Conservation (phyloP, 2,888 invertebrate species). For the Kryphioiulus occultus region DNA sequence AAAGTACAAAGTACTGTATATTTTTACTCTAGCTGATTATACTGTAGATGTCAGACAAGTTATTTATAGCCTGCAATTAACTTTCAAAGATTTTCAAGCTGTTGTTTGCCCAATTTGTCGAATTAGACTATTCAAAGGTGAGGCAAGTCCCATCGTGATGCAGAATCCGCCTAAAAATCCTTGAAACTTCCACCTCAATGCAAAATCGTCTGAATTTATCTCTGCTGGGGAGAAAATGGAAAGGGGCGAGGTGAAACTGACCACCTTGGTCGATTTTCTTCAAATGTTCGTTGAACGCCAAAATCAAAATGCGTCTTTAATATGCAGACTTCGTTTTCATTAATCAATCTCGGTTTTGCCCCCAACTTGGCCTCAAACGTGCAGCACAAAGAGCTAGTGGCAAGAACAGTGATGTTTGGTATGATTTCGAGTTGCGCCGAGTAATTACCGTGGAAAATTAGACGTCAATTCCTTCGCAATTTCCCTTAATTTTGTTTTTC, state of each 20-base stretch:
- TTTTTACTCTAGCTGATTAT: too few species aligned
- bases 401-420: background rate
- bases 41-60: background rate
- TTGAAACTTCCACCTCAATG: background rate
- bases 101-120: background rate
- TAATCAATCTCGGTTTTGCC: background rate
- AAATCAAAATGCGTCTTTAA: background rate
- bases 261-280: background rate
- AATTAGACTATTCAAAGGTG: background rate
- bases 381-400: too few species aligned
- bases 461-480: background rate
- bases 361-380: background rate
- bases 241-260: background rate
- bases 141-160: background rate
- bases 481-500: conserved; percentile 11
- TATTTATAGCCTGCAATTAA: background rate
- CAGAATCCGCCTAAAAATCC: background rate
- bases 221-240: background rate
- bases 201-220: background rate
- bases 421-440: background rate
- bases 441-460: background rate
- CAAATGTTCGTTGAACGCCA: background rate
- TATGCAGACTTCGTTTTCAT: conserved; percentile 16
- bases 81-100: background rate
- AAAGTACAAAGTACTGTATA: too few species aligned